Base-by-base conservation (phyloP, 2,113 vertebrate species). In the Oryzias celebensis region DNA sequence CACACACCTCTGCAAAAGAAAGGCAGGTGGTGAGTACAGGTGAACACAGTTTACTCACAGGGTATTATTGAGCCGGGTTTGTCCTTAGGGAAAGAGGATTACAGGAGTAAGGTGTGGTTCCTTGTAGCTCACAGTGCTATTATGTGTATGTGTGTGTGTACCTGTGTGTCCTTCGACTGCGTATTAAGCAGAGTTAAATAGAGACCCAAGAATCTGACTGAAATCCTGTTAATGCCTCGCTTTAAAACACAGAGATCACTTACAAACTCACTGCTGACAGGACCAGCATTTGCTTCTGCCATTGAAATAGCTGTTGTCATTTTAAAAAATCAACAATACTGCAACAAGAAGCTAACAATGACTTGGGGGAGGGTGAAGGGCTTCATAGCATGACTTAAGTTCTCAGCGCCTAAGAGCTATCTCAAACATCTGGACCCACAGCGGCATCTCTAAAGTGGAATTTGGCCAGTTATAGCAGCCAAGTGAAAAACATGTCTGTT, bases 91-190 rank as follows among this genome's bases (percentile, higher is more conserved):
- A 81, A 78, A 77, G 54, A 83, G 73, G 78, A 82, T 80, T 78
- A 79, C 51, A 68, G 62, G 50, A 77, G 52, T 48, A 85, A 89
- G 87, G 87, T 85, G 84, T 86, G 88, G 81, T 58, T 81, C 47
- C 44, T 64, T 72, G 77, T 56, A 81, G 69, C 58, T 75, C 58
- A 75, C 47, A 61, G 56, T 24, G 26, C 65, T 59, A 65, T 28
- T 84, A 71, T 70, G 66, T 81, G 52, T 56, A 31, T 57, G 46
- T 68, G 48, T 65, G 52, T 49, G 50, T 53, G 23, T 63, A 20
- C 46, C 22, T 48, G 48, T 52, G 47, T 67, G 51, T 52, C 14
- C 14, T 51, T 67, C 7, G 54, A 22, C 57, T 48, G 14, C 61
- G 43, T 53, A 68, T 49, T 58, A 44, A 71, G 73, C 51, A 64